Evolutionary conservation across 2,797 vertebrate species (phyloP), one percentile per base, ranked within the genome.

Genomic region (Sebastes glaucus): DNA sequence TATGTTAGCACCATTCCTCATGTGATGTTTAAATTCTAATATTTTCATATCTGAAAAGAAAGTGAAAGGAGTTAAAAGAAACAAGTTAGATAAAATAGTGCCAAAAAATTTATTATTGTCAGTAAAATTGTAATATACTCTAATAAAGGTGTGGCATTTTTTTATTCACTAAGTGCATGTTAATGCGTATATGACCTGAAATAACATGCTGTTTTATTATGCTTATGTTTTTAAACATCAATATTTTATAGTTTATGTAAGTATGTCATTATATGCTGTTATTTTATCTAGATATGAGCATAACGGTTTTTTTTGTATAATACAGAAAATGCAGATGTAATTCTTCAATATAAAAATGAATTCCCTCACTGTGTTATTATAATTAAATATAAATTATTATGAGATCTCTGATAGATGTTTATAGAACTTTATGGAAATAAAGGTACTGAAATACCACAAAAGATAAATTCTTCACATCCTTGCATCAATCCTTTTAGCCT

Each of bases 51-150:
- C n/a, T 69, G 5, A 77, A 76, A 59, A 57, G 1, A 49, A 49
- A 7, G 49, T 0, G 20, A 53, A 46, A 13, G 2, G 16, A 69
- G 60, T 60, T 4, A 77, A 0, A 35, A 66, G 5, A 32, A 46
- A 8, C 28, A 22, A 32, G 7, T 77, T 28, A 6, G 9, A 38
- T 62, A n/a, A 78, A 77, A 55, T 10, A 20, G 7, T 33, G 13
- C 4, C 7, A 22, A 33, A 49, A 52, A 2, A 27, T 11, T 0
- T 23, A 20, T 11, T 11, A 30, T 52, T 59, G 9, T 33, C 14
- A 13, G 3, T 25, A 0, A n/a, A 5, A 53, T 3, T 69, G 3
- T 1, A 4, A 35, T 55, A 27, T 38, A 38, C 11, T 10, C 3
- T 13, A 56, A n/a, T 57, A 27, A 10, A 66, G 7, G 3, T 46